Evolutionary conservation across 2,888 invertebrate species (phyloP).

Genomic region (Aproaerema taeniolella): DNA sequence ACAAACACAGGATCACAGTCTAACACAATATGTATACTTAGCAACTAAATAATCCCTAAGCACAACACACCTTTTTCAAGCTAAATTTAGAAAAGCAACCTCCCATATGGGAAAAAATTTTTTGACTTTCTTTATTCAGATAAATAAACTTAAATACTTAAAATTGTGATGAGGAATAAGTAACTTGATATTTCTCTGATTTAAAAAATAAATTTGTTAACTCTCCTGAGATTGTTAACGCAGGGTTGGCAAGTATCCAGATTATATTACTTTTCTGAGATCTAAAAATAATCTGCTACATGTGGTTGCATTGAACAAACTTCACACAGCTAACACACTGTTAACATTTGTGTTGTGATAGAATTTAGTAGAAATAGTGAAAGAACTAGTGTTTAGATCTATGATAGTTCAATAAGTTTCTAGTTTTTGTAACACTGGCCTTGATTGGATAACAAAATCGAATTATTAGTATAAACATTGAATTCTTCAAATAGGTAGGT

Average conservation of each 20-base stretch:
- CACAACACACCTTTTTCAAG: conserved; percentile 52
- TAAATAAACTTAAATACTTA: too few species aligned
- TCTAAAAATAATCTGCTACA: conserved; percentile 60
- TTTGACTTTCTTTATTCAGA: conserved; percentile 9
- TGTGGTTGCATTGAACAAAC: conserved; percentile 48
- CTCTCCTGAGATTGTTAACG: conserved; percentile 7
- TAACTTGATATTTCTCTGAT: conserved; percentile 14
- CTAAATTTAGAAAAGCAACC: conserved; percentile 70
- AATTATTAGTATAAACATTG: too few species aligned
- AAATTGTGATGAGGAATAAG: too few species aligned
- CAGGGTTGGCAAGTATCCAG: conserved; percentile 60
- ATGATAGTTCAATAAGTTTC: too few species aligned
- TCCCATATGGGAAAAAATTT: conserved; percentile 50
- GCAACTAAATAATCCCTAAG: too few species aligned
- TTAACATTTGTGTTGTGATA: background rate
- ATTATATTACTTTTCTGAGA: conserved; percentile 39
- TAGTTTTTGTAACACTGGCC: too few species aligned
- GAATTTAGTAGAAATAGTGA: too few species aligned
- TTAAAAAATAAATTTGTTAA: too few species aligned
- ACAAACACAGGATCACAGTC: background rate
- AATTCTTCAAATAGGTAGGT: too few species aligned
- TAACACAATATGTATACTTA: too few species aligned
- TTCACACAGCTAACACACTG: conserved; percentile 36
- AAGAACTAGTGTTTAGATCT: too few species aligned
- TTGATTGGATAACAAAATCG: too few species aligned